Conservation (phyloP, 2,113 vertebrate species). For the Chlorodrepanis virens region DNA sequence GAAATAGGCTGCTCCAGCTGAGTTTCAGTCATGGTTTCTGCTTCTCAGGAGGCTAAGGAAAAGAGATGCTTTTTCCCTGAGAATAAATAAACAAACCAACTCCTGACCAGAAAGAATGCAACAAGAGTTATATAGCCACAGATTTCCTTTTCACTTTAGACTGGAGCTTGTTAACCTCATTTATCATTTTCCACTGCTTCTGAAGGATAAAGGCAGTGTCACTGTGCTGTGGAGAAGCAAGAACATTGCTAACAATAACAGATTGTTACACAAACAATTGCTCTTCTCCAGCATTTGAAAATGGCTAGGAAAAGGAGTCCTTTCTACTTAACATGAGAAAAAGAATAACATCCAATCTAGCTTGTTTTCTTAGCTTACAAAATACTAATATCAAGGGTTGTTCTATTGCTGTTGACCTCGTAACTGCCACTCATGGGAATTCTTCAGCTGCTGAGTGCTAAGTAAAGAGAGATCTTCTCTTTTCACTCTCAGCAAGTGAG, state of each 20-base stretch:
- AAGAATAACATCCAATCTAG: fast-evolving
- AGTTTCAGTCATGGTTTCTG: not conserved
- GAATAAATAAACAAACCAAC: slow-evolving; percentile 3
- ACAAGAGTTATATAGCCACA: not conserved
- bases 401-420: not conserved
- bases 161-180: slow-evolving; percentile 10
- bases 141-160: not conserved
- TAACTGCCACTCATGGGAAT: not conserved
- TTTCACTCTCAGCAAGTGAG: not conserved
- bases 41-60: not conserved
- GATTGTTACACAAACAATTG: not conserved
- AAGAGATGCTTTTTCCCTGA: not conserved
- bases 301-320: not conserved
- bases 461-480: not conserved
- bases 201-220: not conserved
- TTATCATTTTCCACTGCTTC: slow-evolving; percentile 1
- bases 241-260: not conserved
- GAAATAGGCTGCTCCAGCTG: not conserved
- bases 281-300: not conserved
- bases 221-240: not conserved
- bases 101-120: not conserved
- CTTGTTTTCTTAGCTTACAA: not conserved
- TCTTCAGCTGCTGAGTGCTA: not conserved
- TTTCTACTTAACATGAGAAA: not conserved
- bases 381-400: not conserved